phyloP scores from a whole-genome alignment of 2,888 invertebrate genomes.

The Chrysolina oricalcia region DNA sequence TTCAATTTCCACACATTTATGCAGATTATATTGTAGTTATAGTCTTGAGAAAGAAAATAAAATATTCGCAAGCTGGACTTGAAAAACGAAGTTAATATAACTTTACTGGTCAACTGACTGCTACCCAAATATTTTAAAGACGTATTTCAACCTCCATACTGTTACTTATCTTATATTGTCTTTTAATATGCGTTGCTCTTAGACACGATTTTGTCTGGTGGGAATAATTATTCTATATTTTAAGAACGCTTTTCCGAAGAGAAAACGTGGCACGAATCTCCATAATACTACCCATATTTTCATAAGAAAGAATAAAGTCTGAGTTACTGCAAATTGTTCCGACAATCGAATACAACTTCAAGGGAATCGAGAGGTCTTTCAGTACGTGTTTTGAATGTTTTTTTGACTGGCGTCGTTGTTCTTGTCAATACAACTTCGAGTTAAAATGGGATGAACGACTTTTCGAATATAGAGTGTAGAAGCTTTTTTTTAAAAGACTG shows the following conservation, averaged over 20 bases:
- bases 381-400: slow-evolving; percentile 37
- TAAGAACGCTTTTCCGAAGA: not conserved
- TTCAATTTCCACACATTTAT: too few relatives aligned
- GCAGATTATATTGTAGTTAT: too few relatives aligned
- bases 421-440: not conserved
- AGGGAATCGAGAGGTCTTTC: slow-evolving; percentile 40
- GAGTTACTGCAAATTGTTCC: slow-evolving; percentile 56
- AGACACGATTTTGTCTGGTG: not conserved
- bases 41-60: too few relatives aligned
- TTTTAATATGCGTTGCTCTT: too few relatives aligned
- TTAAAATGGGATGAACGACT: not conserved
- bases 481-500: too few relatives aligned
- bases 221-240: not conserved
- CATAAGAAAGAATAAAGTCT: slow-evolving; percentile 43
- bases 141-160: too few relatives aligned
- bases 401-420: not conserved
- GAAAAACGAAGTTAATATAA: too few relatives aligned
- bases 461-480: too few relatives aligned
- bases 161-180: too few relatives aligned
- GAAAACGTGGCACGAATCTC: slow-evolving; percentile 24
- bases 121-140: too few relatives aligned
- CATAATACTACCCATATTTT: slow-evolving; percentile 44
- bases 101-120: too few relatives aligned
- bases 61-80: too few relatives aligned
- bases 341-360: slow-evolving; percentile 51